Percentiles rank a stretch among this genome's conserved stretches.
Evolutionary conservation across 2,113 vertebrate genomes (phyloP).

Genomic region (Clarias magur): DNA sequence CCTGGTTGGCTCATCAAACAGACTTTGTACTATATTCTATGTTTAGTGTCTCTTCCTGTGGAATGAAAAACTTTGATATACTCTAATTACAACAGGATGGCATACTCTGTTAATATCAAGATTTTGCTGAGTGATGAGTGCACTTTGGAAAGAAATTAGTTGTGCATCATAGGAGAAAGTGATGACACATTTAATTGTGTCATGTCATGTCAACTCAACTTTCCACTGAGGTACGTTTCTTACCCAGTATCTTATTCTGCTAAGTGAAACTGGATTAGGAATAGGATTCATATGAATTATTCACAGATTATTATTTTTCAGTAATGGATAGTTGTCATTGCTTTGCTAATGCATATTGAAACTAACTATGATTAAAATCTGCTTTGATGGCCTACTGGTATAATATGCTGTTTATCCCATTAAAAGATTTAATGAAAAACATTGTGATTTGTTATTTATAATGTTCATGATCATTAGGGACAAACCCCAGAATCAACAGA

Average conservation of each 20-base stretch:
- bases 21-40: background rate
- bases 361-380: background rate
- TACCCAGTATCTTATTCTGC: background rate
- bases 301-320: background rate
- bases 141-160: background rate
- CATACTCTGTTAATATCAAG: background rate
- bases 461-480: background rate
- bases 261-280: background rate
- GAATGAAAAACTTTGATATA: conserved; percentile 33
- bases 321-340: background rate
- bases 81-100: background rate
- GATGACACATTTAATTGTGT: background rate
- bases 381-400: background rate
- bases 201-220: background rate
- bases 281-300: background rate
- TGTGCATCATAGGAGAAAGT: background rate
- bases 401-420: background rate
- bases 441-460: background rate
- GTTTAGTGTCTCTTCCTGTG: background rate
- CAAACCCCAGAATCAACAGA: conserved; percentile 14
- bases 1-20: background rate
- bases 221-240: background rate
- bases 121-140: background rate
- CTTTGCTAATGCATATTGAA: background rate
- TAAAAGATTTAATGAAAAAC: background rate